These are phyloP conservation scores for Adelognathus sp. DNA, from an alignment of 2,888 invertebrate genomes.

Conservation along the genomic window DNA sequence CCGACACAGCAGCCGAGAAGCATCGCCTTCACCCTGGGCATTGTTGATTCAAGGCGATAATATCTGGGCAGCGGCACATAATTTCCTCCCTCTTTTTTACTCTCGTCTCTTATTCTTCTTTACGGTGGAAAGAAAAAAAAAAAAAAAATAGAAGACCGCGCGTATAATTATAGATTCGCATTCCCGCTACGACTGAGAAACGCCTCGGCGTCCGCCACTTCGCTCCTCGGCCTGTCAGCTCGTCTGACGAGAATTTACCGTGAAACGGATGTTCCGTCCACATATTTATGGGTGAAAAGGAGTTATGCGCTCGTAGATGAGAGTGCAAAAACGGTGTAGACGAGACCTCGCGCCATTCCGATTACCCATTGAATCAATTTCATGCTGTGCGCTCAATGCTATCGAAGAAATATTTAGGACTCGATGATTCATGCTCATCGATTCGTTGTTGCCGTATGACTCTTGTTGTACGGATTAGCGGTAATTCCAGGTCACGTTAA, in stretches of 20 bases:
- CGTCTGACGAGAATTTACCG: conserved; percentile 23
- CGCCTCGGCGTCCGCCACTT: conserved; percentile 62
- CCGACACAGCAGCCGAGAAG: conserved; percentile 31
- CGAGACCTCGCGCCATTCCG: conserved; percentile 34
- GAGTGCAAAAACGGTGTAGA: neutral
- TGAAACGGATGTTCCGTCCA: conserved; percentile 22
- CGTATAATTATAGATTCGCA: conserved; percentile 77
- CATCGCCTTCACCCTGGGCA: conserved; percentile 70
- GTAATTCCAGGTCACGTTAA: conserved; percentile 14
- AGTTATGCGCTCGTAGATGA: conserved; percentile 12
- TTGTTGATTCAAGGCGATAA: conserved; percentile 80
- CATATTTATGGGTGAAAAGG: conserved; percentile 35
- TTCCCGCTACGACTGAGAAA: conserved; percentile 68
- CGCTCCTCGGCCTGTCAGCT: conserved; percentile 26
- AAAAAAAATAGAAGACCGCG: conserved; percentile 65
- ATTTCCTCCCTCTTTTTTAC: conserved; percentile 22
- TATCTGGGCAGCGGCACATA: conserved; percentile 70
- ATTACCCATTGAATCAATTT: conserved; percentile 36
- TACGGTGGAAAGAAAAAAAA: conserved; percentile 35
- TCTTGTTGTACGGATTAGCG: neutral
- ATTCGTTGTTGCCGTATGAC: neutral
- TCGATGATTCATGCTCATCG: conserved; percentile 14
- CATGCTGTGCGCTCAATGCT: conserved; percentile 23
- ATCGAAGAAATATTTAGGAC: conserved; percentile 26
- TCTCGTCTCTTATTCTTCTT: conserved; percentile 49